A percentile compares a stretch with the other conserved stretches of the same genome.
Evolutionary conservation across 2,888 invertebrate species (phyloP).

Genomic region (Hydropsyche betteni): DNA sequence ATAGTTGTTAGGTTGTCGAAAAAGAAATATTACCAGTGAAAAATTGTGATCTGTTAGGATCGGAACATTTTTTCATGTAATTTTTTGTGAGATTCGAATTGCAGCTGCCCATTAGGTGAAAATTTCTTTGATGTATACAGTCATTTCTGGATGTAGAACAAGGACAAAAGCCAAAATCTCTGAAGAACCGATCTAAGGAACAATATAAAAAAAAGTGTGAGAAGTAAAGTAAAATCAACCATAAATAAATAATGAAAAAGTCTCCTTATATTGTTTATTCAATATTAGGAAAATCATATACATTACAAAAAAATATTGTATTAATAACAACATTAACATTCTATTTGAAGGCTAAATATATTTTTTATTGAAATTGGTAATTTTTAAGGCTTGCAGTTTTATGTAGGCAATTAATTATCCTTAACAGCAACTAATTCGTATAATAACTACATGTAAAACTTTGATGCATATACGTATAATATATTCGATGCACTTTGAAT

Average conservation of each 20-base stretch:
- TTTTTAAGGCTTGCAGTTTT: conserved; percentile 38
- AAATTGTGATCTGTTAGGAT: not conserved
- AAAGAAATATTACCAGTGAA: no score
- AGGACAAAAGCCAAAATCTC: conserved; percentile 17
- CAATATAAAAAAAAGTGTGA: not conserved
- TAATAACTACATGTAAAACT: conserved; percentile 15
- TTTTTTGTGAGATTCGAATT: not conserved
- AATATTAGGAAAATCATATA: conserved; percentile 31
- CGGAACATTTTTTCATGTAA: not conserved
- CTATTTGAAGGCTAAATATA: conserved; percentile 40
- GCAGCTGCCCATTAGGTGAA: conserved; percentile 19
- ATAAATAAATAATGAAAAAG: conserved; percentile 8
- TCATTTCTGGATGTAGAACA: conserved; percentile 10
- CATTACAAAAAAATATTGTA: conserved; percentile 32
- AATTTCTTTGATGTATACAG: conserved; percentile 31
- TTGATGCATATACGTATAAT: not conserved
- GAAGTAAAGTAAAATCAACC: not conserved
- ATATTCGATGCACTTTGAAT: conserved; percentile 24
- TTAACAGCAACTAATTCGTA: conserved; percentile 12
- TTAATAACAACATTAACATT: conserved; percentile 37
- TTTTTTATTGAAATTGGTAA: conserved; percentile 31
- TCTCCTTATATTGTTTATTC: conserved; percentile 28
- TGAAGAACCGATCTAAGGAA: conserved; percentile 13
- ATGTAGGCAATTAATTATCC: conserved; percentile 29
- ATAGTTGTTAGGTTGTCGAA: no score